Evolutionary conservation across 2,888 invertebrate species (phyloP).

Genomic region (Ophion ellenae): DNA sequence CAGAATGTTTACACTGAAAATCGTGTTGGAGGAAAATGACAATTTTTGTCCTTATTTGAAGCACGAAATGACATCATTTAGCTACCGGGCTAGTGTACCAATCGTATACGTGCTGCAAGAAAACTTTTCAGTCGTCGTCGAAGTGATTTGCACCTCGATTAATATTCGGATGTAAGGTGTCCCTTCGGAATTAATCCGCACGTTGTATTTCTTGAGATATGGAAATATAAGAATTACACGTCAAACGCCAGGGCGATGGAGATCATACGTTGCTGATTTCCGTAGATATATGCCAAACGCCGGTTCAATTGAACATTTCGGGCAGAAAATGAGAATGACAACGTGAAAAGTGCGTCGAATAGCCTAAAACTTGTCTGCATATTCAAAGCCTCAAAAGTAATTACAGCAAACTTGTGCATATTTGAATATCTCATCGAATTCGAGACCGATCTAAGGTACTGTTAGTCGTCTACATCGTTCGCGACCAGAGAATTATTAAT

Average conservation of each 20-base stretch:
- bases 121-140: too few relatives aligned
- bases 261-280: background rate
- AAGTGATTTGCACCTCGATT: too few relatives aligned
- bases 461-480: background rate
- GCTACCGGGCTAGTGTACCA: too few relatives aligned
- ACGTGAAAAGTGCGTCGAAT: background rate
- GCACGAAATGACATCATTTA: too few relatives aligned
- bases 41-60: too few relatives aligned
- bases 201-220: too few relatives aligned
- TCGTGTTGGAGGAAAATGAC: too few relatives aligned
- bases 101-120: too few relatives aligned
- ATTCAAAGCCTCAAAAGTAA: conserved; percentile 52
- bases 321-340: background rate
- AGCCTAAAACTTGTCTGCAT: background rate
- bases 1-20: too few relatives aligned
- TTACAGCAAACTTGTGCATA: conserved; percentile 46
- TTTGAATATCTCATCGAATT: conserved; percentile 44
- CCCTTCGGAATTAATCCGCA: too few relatives aligned
- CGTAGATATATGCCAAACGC: background rate
- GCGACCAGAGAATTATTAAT: background rate
- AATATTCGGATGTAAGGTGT: too few relatives aligned
- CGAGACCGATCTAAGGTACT: background rate
- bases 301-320: background rate
- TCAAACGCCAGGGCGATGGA: background rate
- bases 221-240: too few relatives aligned